These are phyloP conservation scores for Drosophila eugracilis DNA, from an alignment of 1,140 invertebrate genomes.

Conservation along the genomic window DNA sequence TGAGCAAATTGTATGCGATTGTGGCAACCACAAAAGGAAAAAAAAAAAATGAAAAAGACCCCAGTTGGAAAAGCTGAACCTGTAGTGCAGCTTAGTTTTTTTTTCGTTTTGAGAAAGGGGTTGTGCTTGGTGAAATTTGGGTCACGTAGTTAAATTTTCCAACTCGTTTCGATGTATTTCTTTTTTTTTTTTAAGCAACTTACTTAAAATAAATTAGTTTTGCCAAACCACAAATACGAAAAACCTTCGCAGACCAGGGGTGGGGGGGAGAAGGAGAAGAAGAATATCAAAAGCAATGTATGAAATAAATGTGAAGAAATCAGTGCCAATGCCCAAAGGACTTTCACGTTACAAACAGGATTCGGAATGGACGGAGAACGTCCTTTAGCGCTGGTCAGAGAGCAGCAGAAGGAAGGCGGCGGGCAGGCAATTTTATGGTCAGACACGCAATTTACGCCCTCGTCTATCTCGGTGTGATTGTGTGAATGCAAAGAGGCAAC, in stretches of 20 bases:
- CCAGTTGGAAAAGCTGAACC: constrained; percentile 39
- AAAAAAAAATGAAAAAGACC: constrained; percentile 33
- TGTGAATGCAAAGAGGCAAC: constrained; percentile 69
- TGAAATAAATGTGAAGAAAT: constrained; percentile 78
- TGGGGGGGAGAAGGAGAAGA: not conserved
- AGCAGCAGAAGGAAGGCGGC: not conserved
- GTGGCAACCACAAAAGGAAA: constrained; percentile 54
- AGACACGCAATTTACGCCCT: constrained; percentile 76
- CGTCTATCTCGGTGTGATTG: constrained; percentile 40
- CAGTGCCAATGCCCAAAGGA: constrained; percentile 77
- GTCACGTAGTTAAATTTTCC: constrained; percentile 64
- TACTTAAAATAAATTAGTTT: constrained; percentile 80
- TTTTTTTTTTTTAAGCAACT: constrained; percentile 56
- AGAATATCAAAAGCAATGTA: constrained; percentile 61
- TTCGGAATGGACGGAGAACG: constrained; percentile 62
- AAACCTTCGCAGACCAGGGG: constrained; percentile 9
- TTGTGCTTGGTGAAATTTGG: constrained; percentile 67
- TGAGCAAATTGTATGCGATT: constrained; percentile 81
- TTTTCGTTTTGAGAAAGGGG: constrained; percentile 4
- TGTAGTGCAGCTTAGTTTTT: constrained; percentile 34
- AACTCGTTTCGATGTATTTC: constrained; percentile 17
- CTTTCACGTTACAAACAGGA: constrained; percentile 59
- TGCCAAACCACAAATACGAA: constrained; percentile 64
- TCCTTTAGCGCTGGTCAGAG: constrained; percentile 41
- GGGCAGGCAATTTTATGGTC: constrained; percentile 72